Conservation (phyloP, 2,888 invertebrate species). For the Dichetophora obliterata region DNA sequence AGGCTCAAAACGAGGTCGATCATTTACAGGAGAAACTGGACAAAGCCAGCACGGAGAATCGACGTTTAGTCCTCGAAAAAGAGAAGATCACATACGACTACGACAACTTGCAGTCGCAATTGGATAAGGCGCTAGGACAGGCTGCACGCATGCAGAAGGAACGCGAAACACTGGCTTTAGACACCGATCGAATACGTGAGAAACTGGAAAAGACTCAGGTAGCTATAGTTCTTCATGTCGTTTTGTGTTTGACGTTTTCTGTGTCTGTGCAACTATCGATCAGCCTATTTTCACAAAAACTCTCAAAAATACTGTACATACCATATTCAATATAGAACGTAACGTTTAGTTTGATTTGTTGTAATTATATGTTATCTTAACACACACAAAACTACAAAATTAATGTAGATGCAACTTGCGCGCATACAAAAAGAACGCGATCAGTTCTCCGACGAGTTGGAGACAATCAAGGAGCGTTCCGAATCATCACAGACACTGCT, state of each 20-base stretch:
- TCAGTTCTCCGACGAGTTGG: constrained; percentile 83
- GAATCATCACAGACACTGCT: constrained; percentile 87
- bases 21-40: constrained; percentile 90
- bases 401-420: constrained; percentile 78
- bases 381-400: constrained; percentile 46
- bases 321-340: constrained; percentile 31
- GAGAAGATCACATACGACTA: constrained; percentile 93
- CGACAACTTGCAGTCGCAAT: constrained; percentile 89
- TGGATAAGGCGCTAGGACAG: constrained; percentile 91
- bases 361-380: constrained; percentile 46
- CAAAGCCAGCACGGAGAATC: constrained; percentile 83
- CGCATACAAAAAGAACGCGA: constrained; percentile 92
- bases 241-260: constrained; percentile 50
- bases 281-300: constrained; percentile 17
- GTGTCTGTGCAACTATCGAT: constrained; percentile 27
- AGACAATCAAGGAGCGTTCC: constrained; percentile 84
- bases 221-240: constrained; percentile 56
- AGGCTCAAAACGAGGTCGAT: constrained; percentile 91
- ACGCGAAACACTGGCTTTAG: constrained; percentile 85
- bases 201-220: constrained; percentile 93
- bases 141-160: constrained; percentile 91
- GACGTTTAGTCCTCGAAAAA: constrained; percentile 83
- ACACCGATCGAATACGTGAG: constrained; percentile 87
- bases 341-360: constrained; percentile 39
- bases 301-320: constrained; percentile 49